phyloP scores from a whole-genome alignment of 1,140 invertebrate genomes.

The Camponotus pennsylvanicus region DNA sequence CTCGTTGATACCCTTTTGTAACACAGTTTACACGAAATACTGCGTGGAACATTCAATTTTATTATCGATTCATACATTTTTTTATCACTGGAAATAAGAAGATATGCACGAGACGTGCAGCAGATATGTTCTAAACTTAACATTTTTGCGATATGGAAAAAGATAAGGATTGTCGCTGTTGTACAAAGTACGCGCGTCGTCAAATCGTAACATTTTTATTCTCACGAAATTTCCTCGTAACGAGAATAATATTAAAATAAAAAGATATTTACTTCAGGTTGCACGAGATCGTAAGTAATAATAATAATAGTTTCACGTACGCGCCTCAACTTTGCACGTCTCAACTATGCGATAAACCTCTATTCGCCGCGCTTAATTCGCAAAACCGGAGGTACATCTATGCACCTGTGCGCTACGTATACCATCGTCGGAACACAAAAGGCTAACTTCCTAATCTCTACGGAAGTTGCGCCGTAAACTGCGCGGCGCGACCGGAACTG shows the following conservation, averaged over 20 bases:
- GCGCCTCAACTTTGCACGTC: background rate
- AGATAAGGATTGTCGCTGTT: background rate
- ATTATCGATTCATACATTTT: constrained; percentile 15
- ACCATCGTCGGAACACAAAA: constrained; percentile 42
- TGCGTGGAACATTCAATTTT: constrained; percentile 37
- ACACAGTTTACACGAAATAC: constrained; percentile 31
- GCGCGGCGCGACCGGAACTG: constrained; percentile 42
- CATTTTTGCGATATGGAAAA: background rate
- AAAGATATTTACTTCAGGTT: background rate
- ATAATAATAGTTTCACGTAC: background rate
- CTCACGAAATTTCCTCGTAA: background rate
- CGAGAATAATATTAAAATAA: background rate
- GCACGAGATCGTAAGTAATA: background rate
- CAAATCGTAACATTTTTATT: background rate
- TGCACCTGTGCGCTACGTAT: constrained; percentile 32
- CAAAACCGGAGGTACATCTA: constrained; percentile 10
- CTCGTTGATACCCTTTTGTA: constrained; percentile 66
- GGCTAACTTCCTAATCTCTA: constrained; percentile 54
- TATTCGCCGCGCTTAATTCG: constrained; percentile 19
- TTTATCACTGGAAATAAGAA: constrained; percentile 4
- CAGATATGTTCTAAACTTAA: background rate
- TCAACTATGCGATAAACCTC: constrained; percentile 25
- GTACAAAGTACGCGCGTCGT: background rate
- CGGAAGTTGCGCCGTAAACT: constrained; percentile 53
- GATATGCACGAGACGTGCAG: background rate